Base-by-base conservation (phyloP, 2,113 vertebrate genomes). In the Catagonus wagneri region DNA sequence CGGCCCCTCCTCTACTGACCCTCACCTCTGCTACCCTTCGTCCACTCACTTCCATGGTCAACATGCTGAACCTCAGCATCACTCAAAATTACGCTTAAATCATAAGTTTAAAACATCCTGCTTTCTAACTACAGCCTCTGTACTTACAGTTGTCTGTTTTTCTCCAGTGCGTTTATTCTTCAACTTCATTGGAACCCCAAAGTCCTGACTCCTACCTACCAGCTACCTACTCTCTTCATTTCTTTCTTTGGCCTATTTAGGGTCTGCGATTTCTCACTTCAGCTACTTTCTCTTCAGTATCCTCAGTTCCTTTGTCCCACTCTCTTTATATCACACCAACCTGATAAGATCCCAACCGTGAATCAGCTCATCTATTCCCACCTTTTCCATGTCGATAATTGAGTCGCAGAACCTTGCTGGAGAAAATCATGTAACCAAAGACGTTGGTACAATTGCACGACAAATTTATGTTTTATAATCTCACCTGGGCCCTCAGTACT, bases 81-180 rank as follows among this genome's bases (percentile, higher is more conserved):
- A 92, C 19, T 85, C 79, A 89, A 58, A 93, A 87, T 84, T 94
- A 34, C 52, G 83, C 29, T 92, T 60, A 76, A 80, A 71, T 88
- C 17, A 93, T 78, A 89, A 81, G 44, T 44, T 44, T 44, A 44
- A 44, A 89, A 39, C 61, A 69, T 65, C 25, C 32, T 3, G 23
- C 4, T 61, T 96, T 91, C 61, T 74, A 81, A 83, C 54, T 58
- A 88, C 19, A 92, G 60, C 14, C 15, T 93, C 85, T 74, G 4
- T 85, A 58, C 50, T 90, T 86, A 61, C 0, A 65, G 68, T 34
- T 75, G 19, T 85, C 27, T 71, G 65, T 32, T 89, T 96, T 90
- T 65, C 74, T 86, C 34, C 52, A 89, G 36, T 81, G 16, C 9
- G 60, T 83, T 23, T 87, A 80, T 60, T 71, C 56, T 85, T 97